A percentile compares a stretch with the other conserved stretches of the same genome.
Evolutionary conservation across 2,888 invertebrate genomes (phyloP).

Genomic region (Iphiclides podalirius): DNA sequence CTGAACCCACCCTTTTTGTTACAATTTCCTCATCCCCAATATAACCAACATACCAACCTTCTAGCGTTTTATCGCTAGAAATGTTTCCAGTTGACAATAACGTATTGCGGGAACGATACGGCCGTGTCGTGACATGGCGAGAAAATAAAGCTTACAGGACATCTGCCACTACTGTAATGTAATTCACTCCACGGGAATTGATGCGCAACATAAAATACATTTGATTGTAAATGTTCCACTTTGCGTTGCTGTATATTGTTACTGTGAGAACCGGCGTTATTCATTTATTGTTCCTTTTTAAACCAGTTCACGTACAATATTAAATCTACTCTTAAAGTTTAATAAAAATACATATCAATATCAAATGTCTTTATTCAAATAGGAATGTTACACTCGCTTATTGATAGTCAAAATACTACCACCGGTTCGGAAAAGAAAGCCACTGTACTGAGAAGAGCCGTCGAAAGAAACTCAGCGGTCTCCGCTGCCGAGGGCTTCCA

Average conservation of each 20-base stretch:
- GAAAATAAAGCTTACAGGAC: constrained; percentile 19
- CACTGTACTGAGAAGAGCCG: too few species aligned
- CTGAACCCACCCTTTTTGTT: neutral
- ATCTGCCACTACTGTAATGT: constrained; percentile 19
- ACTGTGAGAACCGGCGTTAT: too few species aligned
- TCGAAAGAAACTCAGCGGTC: too few species aligned
- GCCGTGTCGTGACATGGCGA: constrained; percentile 11
- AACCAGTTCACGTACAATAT: too few species aligned
- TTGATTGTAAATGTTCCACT: constrained; percentile 3
- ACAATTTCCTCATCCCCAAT: neutral
- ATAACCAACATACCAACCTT: neutral
- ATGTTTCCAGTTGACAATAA: constrained; percentile 18
- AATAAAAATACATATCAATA: too few species aligned
- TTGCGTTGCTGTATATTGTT: neutral
- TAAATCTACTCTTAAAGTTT: too few species aligned
- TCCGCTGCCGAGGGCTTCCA: too few species aligned
- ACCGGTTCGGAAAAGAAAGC: too few species aligned
- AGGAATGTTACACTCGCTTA: too few species aligned
- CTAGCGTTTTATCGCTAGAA: constrained; percentile 10
- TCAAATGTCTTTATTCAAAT: too few species aligned
- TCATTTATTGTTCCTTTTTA: too few species aligned
- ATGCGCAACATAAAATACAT: constrained; percentile 14
- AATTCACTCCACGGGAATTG: constrained; percentile 18
- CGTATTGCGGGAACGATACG: constrained; percentile 13
- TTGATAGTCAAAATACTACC: too few species aligned